Evolutionary conservation across 2,888 invertebrate genomes (phyloP).

Genomic region (Drosophila robusta): DNA sequence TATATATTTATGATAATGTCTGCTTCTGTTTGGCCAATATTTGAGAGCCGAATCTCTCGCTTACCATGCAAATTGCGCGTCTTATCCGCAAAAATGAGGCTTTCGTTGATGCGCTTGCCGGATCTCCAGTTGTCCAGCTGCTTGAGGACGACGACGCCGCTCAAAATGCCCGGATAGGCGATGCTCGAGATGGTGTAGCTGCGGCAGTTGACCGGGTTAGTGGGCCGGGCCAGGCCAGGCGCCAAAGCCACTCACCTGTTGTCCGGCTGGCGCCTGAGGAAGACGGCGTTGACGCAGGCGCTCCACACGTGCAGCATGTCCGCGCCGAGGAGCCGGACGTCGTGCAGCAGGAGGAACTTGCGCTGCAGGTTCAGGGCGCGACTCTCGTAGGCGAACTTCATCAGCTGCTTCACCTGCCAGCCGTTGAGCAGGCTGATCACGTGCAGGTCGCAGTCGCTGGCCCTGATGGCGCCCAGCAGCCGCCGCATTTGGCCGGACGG

Average conservation of each 20-base stretch:
- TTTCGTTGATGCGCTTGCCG: conserved; percentile 85
- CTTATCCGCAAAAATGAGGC: conserved; percentile 82
- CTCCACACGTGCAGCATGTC: conserved; percentile 91
- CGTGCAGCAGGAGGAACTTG: conserved; percentile 90
- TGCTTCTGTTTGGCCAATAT: no score
- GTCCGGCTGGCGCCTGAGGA: conserved; percentile 86
- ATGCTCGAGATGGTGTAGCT: conserved; percentile 91
- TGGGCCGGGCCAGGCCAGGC: background rate
- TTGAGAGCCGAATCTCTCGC: background rate
- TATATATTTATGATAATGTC: no score
- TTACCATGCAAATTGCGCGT: conserved; percentile 82
- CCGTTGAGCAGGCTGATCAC: conserved; percentile 91
- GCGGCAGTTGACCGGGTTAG: background rate
- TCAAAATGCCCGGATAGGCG: conserved; percentile 89
- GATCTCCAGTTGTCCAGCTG: conserved; percentile 89
- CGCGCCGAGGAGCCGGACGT: conserved; percentile 88
- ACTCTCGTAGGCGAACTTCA: conserved; percentile 90
- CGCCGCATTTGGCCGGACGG: conserved; percentile 88
- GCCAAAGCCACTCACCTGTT: conserved; percentile 45
- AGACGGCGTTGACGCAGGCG: conserved; percentile 90
- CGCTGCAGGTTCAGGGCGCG: conserved; percentile 90
- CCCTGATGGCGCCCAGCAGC: conserved; percentile 87
- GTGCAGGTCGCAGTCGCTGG: conserved; percentile 89
- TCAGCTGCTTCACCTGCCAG: conserved; percentile 88
- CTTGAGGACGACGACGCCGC: conserved; percentile 86